Evolutionary conservation across 2,797 vertebrate genomes (phyloP).

Genomic region (Crocidura indochinensis): DNA sequence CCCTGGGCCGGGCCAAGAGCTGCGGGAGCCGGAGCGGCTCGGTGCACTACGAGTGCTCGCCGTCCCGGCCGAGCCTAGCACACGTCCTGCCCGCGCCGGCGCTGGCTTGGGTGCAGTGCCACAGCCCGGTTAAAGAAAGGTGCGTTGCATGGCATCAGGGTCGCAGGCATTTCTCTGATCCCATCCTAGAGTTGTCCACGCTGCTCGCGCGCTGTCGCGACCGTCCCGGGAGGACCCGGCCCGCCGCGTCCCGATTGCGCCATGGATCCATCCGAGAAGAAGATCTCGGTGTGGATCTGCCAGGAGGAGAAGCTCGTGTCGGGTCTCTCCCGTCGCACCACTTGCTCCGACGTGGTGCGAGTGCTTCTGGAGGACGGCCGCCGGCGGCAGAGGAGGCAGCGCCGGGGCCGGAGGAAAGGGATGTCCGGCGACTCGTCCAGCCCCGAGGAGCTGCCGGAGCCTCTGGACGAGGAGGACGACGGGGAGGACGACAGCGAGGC

Average conservation of each 20-base stretch:
- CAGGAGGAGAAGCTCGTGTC: slow-evolving; percentile 98
- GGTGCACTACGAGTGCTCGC: not conserved
- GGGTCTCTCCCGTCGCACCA: slow-evolving; percentile 95
- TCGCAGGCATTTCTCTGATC: not conserved
- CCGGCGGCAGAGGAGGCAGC: slow-evolving; percentile 87
- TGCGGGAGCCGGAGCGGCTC: slow-evolving; percentile 13
- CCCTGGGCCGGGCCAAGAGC: slow-evolving; percentile 52
- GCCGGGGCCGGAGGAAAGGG: slow-evolving; percentile 86
- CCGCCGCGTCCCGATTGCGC: not conserved
- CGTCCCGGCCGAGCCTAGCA: slow-evolving; percentile 11
- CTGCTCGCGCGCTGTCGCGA: not conserved
- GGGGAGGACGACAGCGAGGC: slow-evolving; percentile 72
- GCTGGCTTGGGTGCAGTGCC: not conserved
- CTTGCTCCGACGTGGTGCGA: slow-evolving; percentile 96
- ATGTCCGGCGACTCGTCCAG: slow-evolving; percentile 83
- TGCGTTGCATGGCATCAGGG: not conserved
- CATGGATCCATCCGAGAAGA: slow-evolving; percentile 95
- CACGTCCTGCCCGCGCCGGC: not conserved
- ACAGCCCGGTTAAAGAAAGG: not conserved
- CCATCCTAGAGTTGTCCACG: not conserved
- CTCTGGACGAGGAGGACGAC: slow-evolving; percentile 77
- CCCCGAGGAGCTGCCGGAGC: slow-evolving; percentile 52
- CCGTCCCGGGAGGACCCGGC: not conserved
- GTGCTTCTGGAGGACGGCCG: slow-evolving; percentile 96
- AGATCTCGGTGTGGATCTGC: slow-evolving; percentile 98